phyloP scores from a whole-genome alignment of 2,113 vertebrate genomes.

The Oreotrochilus melanogaster region DNA sequence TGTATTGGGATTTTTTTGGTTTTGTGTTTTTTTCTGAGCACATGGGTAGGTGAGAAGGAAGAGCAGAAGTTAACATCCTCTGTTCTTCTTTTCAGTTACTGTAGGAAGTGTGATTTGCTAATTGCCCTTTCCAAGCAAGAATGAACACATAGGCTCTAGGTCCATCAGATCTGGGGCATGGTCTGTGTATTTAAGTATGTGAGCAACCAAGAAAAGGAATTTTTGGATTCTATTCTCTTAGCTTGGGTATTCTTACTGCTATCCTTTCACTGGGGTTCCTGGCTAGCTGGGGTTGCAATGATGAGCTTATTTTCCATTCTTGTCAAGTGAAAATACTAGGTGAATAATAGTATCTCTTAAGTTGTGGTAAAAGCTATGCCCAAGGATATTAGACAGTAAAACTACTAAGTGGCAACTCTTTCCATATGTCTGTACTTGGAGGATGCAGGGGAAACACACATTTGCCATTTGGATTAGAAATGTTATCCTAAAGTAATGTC shows the following conservation, averaged over 20 bases:
- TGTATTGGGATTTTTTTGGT: background rate
- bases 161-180: background rate
- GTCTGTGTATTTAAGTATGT: background rate
- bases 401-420: background rate
- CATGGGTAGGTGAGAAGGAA: background rate
- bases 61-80: background rate
- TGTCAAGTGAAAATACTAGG: background rate
- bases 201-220: background rate
- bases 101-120: background rate
- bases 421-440: constrained; percentile 2
- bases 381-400: background rate
- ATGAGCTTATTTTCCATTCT: constrained; percentile 39
- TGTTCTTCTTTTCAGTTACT: background rate
- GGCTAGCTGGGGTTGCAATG: background rate
- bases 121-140: background rate
- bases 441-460: background rate
- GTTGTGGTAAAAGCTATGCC: background rate
- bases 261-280: background rate
- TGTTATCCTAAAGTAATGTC: fast-evolving
- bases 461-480: background rate
- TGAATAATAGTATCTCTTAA: background rate
- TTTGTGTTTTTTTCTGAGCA: background rate
- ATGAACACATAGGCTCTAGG: background rate
- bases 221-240: background rate
- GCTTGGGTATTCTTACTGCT: background rate